A percentile compares a stretch with the other conserved stretches of the same genome.
phyloP scores from a whole-genome alignment of 2,113 vertebrate genomes.

The Scopus umbretta region DNA sequence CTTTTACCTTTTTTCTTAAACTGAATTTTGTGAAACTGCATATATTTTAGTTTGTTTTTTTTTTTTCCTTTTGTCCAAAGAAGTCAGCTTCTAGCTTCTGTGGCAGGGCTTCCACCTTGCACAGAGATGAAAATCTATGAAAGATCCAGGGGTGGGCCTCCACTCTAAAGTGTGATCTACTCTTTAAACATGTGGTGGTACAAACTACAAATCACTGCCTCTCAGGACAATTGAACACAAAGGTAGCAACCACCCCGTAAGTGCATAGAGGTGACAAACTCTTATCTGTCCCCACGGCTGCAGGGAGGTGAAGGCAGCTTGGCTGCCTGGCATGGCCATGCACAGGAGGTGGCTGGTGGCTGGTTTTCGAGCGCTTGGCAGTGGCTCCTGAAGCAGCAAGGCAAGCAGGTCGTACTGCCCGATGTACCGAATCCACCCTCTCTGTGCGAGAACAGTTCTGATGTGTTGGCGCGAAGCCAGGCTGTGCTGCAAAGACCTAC shows the following conservation, averaged over 20 bases:
- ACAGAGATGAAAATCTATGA: not conserved
- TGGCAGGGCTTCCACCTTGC: not conserved
- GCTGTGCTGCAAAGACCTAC: not conserved
- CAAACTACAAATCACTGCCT: not conserved
- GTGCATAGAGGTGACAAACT: not conserved
- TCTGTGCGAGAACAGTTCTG: accelerated
- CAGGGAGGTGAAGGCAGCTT: not conserved
- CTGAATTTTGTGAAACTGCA: not conserved
- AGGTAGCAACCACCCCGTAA: not conserved
- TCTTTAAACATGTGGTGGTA: not conserved
- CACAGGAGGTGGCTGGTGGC: not conserved
- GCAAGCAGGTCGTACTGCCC: not conserved
- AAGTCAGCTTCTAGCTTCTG: not conserved
- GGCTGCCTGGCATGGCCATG: no score
- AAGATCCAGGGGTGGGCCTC: not conserved
- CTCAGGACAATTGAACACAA: not conserved
- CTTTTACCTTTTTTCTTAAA: not conserved
- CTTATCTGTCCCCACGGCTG: accelerated
- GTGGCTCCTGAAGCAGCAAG: not conserved
- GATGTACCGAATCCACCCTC: accelerated
- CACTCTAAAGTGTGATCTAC: not conserved
- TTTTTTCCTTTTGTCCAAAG: no score
- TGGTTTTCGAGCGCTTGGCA: not conserved
- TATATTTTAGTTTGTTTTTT: not conserved
- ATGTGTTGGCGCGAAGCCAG: not conserved